Conservation (phyloP, 1,140 invertebrate genomes). For the Neoseiulus cucumeris region DNA sequence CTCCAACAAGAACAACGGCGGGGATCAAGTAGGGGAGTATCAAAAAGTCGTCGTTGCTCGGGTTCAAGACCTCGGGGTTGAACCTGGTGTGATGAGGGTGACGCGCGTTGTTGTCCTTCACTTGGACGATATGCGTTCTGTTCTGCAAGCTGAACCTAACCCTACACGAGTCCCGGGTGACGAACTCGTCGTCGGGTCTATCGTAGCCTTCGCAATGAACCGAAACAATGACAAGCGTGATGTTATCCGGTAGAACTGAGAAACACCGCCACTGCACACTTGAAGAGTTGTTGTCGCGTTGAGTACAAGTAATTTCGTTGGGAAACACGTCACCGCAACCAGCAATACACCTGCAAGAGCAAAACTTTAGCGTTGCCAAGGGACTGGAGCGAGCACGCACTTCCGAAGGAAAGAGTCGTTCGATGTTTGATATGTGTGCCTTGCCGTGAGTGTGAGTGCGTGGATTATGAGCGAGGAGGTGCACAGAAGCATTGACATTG, state of each 20-base stretch:
- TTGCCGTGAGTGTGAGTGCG: too few species aligned
- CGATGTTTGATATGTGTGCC: too few species aligned
- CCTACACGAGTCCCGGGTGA: not conserved
- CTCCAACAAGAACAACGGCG: not conserved
- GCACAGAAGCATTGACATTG: too few species aligned
- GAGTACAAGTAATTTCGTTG: not conserved
- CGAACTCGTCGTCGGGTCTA: not conserved
- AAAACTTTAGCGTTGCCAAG: not conserved
- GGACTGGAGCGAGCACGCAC: too few species aligned
- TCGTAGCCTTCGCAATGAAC: not conserved
- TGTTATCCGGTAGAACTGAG: not conserved
- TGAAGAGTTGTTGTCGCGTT: not conserved
- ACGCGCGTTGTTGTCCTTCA: not conserved
- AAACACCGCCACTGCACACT: not conserved
- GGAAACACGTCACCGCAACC: not conserved
- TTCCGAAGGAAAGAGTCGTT: too few species aligned
- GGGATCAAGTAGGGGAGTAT: not conserved
- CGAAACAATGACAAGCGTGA: not conserved
- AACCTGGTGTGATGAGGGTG: not conserved
- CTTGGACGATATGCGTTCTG: not conserved
- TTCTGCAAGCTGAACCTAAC: not conserved
- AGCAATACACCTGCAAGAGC: not conserved
- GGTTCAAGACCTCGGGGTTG: not conserved
- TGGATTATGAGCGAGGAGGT: too few species aligned
- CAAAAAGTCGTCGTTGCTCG: not conserved